Evolutionary conservation across 2,888 invertebrate species (phyloP).

Genomic region (Lycocerus yunnanus): DNA sequence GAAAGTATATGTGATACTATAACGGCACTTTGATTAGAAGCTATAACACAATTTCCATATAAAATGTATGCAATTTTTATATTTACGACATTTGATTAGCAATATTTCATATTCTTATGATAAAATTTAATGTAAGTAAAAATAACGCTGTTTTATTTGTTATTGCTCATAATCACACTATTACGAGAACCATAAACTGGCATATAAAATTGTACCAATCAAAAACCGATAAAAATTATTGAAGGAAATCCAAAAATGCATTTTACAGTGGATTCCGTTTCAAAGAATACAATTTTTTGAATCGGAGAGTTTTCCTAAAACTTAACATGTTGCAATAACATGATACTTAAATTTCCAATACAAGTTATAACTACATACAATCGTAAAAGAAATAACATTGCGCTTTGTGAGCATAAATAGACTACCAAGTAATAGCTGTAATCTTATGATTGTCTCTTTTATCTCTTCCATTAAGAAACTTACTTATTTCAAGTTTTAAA

Average conservation of each 20-base stretch:
- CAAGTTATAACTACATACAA: background rate
- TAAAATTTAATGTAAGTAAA: background rate
- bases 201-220: background rate
- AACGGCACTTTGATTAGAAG: slow-evolving; percentile 17
- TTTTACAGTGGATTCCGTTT: background rate
- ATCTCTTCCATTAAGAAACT: background rate
- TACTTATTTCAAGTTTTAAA: background rate
- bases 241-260: background rate
- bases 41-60: slow-evolving; percentile 10
- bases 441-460: background rate
- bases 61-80: slow-evolving; percentile 1
- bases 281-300: background rate
- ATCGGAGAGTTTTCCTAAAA: background rate
- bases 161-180: background rate
- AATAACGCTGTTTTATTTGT: background rate
- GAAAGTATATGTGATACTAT: background rate
- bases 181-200: background rate
- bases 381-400: background rate
- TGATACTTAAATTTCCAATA: background rate
- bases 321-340: background rate
- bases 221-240: background rate
- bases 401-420: background rate
- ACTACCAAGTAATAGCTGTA: background rate
- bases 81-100: background rate
- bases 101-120: background rate